Base-by-base conservation (phyloP, 2,113 vertebrate species). In the Centropus bengalensis region DNA sequence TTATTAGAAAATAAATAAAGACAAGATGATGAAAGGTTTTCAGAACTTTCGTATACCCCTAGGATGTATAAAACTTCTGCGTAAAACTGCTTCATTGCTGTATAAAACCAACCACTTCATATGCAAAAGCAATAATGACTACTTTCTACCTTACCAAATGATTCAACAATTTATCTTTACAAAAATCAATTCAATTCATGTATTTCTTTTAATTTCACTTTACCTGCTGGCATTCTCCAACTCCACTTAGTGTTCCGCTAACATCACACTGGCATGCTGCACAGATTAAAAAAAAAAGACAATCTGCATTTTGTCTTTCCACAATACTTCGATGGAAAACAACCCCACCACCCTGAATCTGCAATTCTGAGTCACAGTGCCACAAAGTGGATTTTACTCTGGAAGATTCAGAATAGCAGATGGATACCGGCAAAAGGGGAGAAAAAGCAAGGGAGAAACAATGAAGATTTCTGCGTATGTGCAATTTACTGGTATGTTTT, bases 171-270 rank as follows among this genome's bases (percentile, higher is more conserved):
- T 55, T 69, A 58, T 38, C 28, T 54, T 67, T 33, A 64, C 6
- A 84, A 56, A 77, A 70, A 55, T 13, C 26, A 33, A 19, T 33
- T 67, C 49, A 49, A 64, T 64, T 15, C 19, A 21, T 33, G 17
- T 14, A 2, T 70, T 63, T n/a, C 10, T 75, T 81, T 73, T 32
- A 28, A 13, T 24, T 82, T 84, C 58, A 40, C 17, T 13, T 98
- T 98, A 99, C 99, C 99, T 99, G 98, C 38, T 98, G 97, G 92
- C 99, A 99, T 80, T 99, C 98, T 89, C 97, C 98, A 15, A 99
- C 84, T 71, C 99, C 99, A 66, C 99, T 99, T 82, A 98, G 94
- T 8, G 99, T 99, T 86, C 99, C 99, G 32, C 97, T 98, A 67
- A 97, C 84, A 18, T 98, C 97, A 96, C 99, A 99, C 51, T 93